These are phyloP conservation scores for Macrosiphum euphorbiae DNA, from an alignment of 2,888 invertebrate species.

Conservation along the genomic window DNA sequence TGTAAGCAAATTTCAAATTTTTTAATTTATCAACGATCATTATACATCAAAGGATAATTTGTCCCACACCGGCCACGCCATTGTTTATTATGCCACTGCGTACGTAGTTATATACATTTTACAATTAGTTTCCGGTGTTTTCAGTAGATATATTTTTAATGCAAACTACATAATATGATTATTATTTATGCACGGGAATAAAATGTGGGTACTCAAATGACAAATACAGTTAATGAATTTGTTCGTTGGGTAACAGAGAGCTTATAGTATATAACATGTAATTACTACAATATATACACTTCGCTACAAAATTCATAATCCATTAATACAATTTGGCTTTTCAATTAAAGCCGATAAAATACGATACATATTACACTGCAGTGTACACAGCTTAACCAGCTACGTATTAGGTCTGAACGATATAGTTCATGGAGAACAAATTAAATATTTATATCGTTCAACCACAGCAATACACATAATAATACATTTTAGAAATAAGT, in stretches of 20 bases:
- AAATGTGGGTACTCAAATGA: background rate
- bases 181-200: background rate
- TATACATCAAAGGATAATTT: too few species aligned
- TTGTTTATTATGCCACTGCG: too few species aligned
- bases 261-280: background rate
- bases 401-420: background rate
- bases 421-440: background rate
- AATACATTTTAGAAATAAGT: background rate
- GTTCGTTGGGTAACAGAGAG: background rate
- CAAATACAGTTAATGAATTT: background rate
- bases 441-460: background rate
- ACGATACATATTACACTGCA: background rate
- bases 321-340: background rate
- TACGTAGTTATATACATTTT: background rate
- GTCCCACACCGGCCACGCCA: too few species aligned
- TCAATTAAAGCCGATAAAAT: constrained; percentile 23
- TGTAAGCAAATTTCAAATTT: too few species aligned
- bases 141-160: background rate
- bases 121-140: background rate
- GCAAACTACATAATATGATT: background rate
- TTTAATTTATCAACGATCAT: too few species aligned
- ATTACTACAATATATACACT: background rate
- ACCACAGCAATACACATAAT: background rate
- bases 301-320: background rate
- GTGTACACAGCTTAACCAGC: background rate